Evolutionary conservation across 2,797 vertebrate genomes (phyloP), one percentile per base, ranked within the genome.

Genomic region (Eurystomus glaucurus): DNA sequence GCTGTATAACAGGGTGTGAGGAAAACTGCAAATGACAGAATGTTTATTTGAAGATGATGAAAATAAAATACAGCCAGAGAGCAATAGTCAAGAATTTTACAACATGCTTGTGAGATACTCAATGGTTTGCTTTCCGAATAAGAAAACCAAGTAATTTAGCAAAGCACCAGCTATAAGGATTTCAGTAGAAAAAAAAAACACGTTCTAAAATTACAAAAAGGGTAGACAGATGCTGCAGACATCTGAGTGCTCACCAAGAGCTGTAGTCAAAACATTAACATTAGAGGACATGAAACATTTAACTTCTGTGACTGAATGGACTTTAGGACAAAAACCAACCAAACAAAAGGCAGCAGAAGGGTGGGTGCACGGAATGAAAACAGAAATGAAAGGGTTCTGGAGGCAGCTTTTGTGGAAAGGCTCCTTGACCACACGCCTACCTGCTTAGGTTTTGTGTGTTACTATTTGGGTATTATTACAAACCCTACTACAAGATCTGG

Each of bases 191-290:
- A 77, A 69, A 41, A 35, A 35, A 41, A 35, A 14, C 1, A 1
- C 0, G 9, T 35, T 93, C 19, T 29, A 41, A 82, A 75, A 23
- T 52, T 52, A 10, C 4, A 25, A 35, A 72, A 45, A 29, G 6
- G 25, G 0, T 28, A 5, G 29, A 11, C 22, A 14, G 23, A 7
- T 61, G 11, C 29, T 71, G 19, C 16, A 70, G 48, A 16, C 8
- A 25, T 43, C 28, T 45, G 39, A 29, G 1, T 7, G 3, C 2
- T 81, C 3, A 23, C 5, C 10, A 48, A 7, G 2, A 66, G 8
- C 10, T 39, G 21, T 14, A 25, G 33, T 35, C 23, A 84, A 66
- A 88, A 37, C 46, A 3, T 26, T 39, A 58, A 1, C 2, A 46
- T 3, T 8, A 6, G 14, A 77, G 6, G 6, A 2, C 11, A 45